These are phyloP conservation scores for Neosilurus mollespiculum DNA, from an alignment of 2,797 vertebrate species.

Conservation along the genomic window DNA sequence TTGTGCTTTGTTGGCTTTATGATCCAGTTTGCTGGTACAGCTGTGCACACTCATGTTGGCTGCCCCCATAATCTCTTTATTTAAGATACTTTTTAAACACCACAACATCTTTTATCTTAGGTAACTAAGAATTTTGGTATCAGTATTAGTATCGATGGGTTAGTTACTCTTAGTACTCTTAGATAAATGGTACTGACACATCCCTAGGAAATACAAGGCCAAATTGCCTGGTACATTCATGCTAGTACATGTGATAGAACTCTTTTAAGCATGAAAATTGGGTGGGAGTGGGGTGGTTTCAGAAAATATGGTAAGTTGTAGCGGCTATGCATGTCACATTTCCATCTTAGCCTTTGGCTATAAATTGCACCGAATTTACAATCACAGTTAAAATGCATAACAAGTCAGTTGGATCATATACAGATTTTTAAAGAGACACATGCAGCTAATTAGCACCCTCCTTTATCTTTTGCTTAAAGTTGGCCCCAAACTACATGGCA, in stretches of 20 bases:
- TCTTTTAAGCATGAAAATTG: neutral
- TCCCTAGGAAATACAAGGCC: neutral
- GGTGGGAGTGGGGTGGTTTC: neutral
- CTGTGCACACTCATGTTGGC: neutral
- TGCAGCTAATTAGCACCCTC: neutral
- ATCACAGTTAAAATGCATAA: constrained; percentile 23
- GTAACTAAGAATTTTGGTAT: neutral
- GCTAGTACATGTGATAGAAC: neutral
- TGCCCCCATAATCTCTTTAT: neutral
- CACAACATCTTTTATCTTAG: neutral
- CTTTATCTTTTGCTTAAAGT: neutral
- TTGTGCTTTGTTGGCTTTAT: no score
- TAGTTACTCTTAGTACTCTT: neutral
- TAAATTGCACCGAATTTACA: neutral
- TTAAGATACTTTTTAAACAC: neutral
- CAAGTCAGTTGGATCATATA: constrained; percentile 1
- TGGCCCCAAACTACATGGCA: constrained; percentile 4
- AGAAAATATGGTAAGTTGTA: neutral
- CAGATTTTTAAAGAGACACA: constrained; percentile 13
- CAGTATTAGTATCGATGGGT: neutral
- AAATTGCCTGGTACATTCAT: neutral
- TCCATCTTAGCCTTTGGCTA: neutral
- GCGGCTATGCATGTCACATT: neutral
- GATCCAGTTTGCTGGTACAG: neutral
- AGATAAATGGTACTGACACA: neutral